Evolutionary conservation across 2,113 vertebrate species (phyloP).

Genomic region (Leiothrix lutea): DNA sequence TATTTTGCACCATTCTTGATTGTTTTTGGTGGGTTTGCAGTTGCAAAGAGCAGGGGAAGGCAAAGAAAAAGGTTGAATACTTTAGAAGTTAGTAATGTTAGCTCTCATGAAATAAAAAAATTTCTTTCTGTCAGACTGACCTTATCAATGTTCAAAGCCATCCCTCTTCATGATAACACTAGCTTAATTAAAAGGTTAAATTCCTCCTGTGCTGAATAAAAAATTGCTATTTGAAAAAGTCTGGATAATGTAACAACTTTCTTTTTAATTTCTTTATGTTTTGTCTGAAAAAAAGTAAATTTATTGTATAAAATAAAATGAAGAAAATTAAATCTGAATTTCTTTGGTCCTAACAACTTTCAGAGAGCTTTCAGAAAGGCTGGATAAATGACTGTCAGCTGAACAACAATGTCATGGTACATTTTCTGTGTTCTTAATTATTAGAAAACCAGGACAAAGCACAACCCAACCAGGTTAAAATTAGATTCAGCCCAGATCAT

Average conservation of each 20-base stretch:
- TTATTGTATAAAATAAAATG: conserved; percentile 13
- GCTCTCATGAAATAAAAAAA: neutral
- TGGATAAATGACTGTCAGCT: conserved; percentile 59
- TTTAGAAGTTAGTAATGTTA: neutral
- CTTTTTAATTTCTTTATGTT: conserved; percentile 4
- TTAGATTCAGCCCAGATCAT: conserved; percentile 72
- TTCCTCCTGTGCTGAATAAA: neutral
- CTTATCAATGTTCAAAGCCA: neutral
- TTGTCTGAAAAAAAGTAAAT: neutral
- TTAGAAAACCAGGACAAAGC: conserved; percentile 76
- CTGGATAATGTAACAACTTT: neutral
- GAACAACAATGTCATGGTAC: conserved; percentile 52
- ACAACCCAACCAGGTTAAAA: conserved; percentile 68
- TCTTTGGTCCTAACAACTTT: neutral
- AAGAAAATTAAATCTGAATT: conserved; percentile 38
- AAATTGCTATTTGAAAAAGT: neutral
- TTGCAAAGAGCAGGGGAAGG: neutral
- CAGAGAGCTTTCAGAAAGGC: conserved; percentile 24
- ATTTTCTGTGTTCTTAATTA: conserved; percentile 78
- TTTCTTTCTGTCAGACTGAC: neutral
- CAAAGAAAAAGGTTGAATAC: neutral
- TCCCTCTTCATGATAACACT: neutral
- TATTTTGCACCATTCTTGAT: neutral
- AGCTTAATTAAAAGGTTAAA: conserved; percentile 16
- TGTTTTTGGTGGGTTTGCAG: neutral